phyloP scores from a whole-genome alignment of 2,888 invertebrate species.

The Sinodicranocentrus sp. region DNA sequence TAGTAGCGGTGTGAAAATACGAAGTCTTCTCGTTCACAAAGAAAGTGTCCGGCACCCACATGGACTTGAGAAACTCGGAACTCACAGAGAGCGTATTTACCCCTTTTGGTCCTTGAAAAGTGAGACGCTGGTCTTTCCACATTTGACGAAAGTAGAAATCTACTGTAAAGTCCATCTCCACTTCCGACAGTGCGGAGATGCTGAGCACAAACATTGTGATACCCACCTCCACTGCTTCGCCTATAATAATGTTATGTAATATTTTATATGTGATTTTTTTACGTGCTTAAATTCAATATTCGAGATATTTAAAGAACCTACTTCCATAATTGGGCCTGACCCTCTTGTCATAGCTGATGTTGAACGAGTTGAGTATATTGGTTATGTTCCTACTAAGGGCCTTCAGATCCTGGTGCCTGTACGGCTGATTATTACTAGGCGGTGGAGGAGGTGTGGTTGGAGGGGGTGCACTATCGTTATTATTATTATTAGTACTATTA shows the following conservation, averaged over 20 bases:
- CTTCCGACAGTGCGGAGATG: conserved; percentile 99
- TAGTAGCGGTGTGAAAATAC: conserved; percentile 99
- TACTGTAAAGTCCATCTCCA: conserved; percentile 98
- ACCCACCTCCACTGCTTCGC: conserved; percentile 91
- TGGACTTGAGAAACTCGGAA: conserved; percentile 78
- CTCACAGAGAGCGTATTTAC: conserved; percentile 90
- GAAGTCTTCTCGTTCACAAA: conserved; percentile 99
- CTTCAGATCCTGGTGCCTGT: conserved; percentile 56
- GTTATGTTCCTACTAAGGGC: conserved; percentile 85
- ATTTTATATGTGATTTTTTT: too few species aligned
- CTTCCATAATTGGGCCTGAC: conserved; percentile 99
- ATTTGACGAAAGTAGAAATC: conserved; percentile 99
- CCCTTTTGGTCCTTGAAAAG: conserved; percentile 92
- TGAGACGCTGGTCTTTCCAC: conserved; percentile 97
- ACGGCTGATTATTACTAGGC: conserved; percentile 3
- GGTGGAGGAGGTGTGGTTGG: conserved; percentile 9
- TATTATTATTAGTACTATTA: not conserved
- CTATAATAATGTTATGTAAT: conserved; percentile 29
- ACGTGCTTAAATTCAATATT: not conserved
- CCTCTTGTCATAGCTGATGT: conserved; percentile 98
- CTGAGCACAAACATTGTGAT: conserved; percentile 99
- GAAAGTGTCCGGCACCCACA: conserved; percentile 99
- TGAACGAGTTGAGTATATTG: conserved; percentile 95
- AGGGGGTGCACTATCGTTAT: not conserved
- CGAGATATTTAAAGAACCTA: too few species aligned